phyloP scores from a whole-genome alignment of 2,113 vertebrate species.

The Sclerurus mexicanus region DNA sequence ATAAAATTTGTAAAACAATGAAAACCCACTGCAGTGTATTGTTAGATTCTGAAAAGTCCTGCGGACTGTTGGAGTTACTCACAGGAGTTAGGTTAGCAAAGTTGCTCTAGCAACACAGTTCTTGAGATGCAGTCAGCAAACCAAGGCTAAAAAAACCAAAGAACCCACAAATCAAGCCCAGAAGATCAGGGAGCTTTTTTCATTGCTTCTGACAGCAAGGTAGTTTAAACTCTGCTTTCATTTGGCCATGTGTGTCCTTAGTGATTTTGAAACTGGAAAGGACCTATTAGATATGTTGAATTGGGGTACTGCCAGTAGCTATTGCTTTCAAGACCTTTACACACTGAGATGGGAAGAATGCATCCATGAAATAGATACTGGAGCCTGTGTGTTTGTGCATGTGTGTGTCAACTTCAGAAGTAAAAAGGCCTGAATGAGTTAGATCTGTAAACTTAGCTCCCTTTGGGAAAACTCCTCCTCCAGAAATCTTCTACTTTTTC shows the following conservation, averaged over 20 bases:
- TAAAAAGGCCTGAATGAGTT: neutral
- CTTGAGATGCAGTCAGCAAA: neutral
- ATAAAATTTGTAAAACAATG: neutral
- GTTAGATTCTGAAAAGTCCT: neutral
- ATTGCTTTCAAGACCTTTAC: slow-evolving; percentile 66
- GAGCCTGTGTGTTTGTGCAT: slow-evolving; percentile 22
- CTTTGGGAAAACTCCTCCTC: slow-evolving; percentile 23
- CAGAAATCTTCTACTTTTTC: slow-evolving; percentile 22
- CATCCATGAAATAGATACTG: slow-evolving; percentile 52
- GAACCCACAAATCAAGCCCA: neutral
- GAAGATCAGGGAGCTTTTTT: neutral
- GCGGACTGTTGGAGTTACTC: neutral
- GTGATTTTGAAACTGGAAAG: slow-evolving; percentile 41
- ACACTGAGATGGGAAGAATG: slow-evolving; percentile 52
- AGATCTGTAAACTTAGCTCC: slow-evolving; percentile 17
- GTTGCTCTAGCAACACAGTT: neutral
- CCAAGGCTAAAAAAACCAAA: neutral
- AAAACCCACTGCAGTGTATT: neutral
- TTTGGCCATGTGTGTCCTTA: neutral
- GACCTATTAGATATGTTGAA: slow-evolving; percentile 31
- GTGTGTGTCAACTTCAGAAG: neutral
- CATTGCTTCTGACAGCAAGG: slow-evolving; percentile 35
- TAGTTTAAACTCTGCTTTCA: neutral
- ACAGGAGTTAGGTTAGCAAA: neutral
- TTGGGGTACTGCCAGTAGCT: slow-evolving; percentile 60